These are phyloP conservation scores for Alligator mississippiensis DNA, from an alignment of 2,113 vertebrate genomes.

Conservation along the genomic window DNA sequence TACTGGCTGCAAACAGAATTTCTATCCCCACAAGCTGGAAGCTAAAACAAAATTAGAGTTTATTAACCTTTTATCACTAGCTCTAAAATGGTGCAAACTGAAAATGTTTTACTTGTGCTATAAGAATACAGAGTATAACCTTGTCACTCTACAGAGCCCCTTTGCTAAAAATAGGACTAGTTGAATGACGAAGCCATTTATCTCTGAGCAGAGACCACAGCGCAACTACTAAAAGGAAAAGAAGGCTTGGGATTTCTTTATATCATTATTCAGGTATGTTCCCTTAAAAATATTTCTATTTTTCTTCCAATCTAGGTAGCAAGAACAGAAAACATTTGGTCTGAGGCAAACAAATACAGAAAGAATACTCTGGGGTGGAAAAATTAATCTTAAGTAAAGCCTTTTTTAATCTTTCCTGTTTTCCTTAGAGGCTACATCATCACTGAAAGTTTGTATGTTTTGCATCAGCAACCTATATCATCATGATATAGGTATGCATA, in stretches of 20 bases:
- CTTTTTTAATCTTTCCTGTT: background rate
- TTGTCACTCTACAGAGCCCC: background rate
- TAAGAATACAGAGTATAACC: background rate
- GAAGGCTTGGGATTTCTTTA: background rate
- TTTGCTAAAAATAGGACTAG: background rate
- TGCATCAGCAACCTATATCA: background rate
- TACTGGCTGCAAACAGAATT: background rate
- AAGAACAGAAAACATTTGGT: background rate
- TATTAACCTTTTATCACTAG: background rate
- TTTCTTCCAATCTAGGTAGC: background rate
- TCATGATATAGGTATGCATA: background rate
- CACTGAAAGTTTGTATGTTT: background rate
- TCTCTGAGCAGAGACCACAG: background rate
- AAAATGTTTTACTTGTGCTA: background rate
- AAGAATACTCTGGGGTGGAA: background rate
- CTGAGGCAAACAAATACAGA: background rate
- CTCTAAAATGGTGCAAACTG: background rate
- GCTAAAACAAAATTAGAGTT: background rate
- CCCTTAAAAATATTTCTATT: background rate
- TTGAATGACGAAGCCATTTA: background rate
- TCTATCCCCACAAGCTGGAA: background rate
- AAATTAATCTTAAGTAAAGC: background rate
- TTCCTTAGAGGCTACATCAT: background rate
- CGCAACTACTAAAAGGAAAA: background rate
- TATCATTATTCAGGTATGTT: background rate